Conservation (phyloP, 2,113 vertebrate species). For the Cyphomyrus plagiostoma region DNA sequence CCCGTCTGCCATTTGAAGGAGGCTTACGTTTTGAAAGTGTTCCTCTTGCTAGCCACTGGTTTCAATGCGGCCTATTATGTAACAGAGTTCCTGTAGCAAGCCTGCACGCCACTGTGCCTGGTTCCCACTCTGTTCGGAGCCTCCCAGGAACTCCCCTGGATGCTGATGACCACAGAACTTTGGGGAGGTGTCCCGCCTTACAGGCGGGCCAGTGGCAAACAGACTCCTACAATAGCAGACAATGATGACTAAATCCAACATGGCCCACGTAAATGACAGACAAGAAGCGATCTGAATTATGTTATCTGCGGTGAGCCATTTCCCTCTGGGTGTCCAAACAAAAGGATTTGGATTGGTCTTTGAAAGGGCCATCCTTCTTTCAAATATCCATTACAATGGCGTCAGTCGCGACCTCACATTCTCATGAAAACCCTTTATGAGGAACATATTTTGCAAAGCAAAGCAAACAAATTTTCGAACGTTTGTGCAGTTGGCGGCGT, state of each 20-base stretch:
- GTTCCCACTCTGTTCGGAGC: neutral
- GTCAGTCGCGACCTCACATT: slow-evolving; percentile 36
- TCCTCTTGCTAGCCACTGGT: neutral
- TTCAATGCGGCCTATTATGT: neutral
- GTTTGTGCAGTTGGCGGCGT: neutral
- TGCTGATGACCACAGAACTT: neutral
- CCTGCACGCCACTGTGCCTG: neutral
- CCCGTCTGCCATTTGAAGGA: slow-evolving; percentile 3
- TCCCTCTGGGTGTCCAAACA: slow-evolving; percentile 36
- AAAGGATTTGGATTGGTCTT: slow-evolving; percentile 46
- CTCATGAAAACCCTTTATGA: slow-evolving; percentile 52
- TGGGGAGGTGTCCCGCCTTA: neutral
- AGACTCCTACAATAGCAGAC: slow-evolving; percentile 14
- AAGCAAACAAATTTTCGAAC: slow-evolving; percentile 22
- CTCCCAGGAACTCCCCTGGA: neutral
- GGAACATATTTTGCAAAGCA: slow-evolving; percentile 41
- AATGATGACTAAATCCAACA: slow-evolving; percentile 28
- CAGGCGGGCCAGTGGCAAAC: neutral
- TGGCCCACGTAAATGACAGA: slow-evolving; percentile 30
- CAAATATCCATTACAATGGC: slow-evolving; percentile 43
- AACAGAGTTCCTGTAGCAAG: neutral
- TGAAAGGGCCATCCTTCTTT: slow-evolving; percentile 27
- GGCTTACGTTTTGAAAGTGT: neutral
- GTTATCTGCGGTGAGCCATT: slow-evolving; percentile 33
- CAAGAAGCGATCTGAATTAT: slow-evolving; percentile 35